Base-by-base conservation (phyloP, 2,888 invertebrate species). In the Drosophila recens region DNA sequence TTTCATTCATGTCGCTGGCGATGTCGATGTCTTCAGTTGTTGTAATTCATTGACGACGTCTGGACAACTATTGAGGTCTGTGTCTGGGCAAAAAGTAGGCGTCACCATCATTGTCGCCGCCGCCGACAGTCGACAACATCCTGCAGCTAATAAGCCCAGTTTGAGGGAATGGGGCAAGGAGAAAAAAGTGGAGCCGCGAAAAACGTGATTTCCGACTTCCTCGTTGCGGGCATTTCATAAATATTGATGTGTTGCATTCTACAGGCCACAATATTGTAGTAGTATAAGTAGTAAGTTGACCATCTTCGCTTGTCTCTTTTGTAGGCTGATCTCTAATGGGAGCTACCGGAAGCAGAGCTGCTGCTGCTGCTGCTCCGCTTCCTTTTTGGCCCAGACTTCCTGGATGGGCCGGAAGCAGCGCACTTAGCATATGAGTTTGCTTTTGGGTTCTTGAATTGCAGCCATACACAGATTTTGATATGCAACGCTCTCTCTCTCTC, bases 151-250 rank as follows among this genome's bases (percentile, higher is more conserved):
- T 87, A 75, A 80, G 74, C 72, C 69, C 75, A 51, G 36, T 72
- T 38, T 38, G 34, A 3, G 20, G 30, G 23, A 42, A 40, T 38
- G 23, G 42, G 58, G 34, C 52, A 43, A 20, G 52, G 42, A 42
- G 36, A 27, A 42, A 65, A 36, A 77, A 58, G 58, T 69, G 75
- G 71, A 72, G 68, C 68, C 65, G 62, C 67, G 65, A 75, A 58
- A 77, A 74, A 87, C 86, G 86, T 87, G 86, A 87, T 87, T 87
- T 87, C 86, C 86, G 84, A 87, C 76, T 87, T 87, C 86, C 86
- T 87, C 71, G 80, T 86, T 70, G 79, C 67, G 61, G 58, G 62
- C 86, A 85, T 68, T 72, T 84, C 85, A 84, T 84, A 84, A 84
- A 84, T 84, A 84, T 84, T 73, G 79, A 84, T 84, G 84, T 36